Evolutionary conservation across 2,113 vertebrate genomes (phyloP).

Genomic region (Aegithalos caudatus): DNA sequence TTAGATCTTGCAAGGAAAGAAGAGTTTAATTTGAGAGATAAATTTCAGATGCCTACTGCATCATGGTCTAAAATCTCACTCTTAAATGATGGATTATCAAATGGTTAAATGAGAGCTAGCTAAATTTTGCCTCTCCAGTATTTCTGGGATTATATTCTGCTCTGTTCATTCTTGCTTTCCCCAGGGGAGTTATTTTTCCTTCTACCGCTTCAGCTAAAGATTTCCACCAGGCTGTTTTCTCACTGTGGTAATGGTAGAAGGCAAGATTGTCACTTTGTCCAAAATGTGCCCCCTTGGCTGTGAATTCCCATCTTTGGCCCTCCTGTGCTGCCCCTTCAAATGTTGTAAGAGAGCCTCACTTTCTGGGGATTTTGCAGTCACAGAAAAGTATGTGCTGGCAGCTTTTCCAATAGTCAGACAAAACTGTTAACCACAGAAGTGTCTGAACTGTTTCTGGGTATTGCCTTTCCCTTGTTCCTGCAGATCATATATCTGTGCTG

Average conservation of each 20-base stretch:
- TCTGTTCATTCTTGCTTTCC: not conserved
- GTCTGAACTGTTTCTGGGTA: not conserved
- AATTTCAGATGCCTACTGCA: not conserved
- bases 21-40: not conserved
- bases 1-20: not conserved
- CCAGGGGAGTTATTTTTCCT: not conserved
- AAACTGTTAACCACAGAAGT: not conserved
- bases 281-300: not conserved
- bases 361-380: not conserved
- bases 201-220: not conserved
- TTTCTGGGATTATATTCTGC: not conserved
- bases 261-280: not conserved
- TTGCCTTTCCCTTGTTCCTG: not conserved
- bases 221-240: conserved; percentile 7
- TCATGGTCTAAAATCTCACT: not conserved
- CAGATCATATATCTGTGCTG: not conserved
- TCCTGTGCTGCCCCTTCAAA: not conserved
- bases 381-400: not conserved
- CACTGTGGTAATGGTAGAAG: not conserved
- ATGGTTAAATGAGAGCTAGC: not conserved
- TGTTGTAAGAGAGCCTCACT: not conserved
- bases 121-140: not conserved
- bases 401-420: not conserved
- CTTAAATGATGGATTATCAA: not conserved
- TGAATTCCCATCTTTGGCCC: not conserved